These are phyloP conservation scores for Aix galericulata DNA, from an alignment of 2,113 vertebrate genomes.

Conservation along the genomic window DNA sequence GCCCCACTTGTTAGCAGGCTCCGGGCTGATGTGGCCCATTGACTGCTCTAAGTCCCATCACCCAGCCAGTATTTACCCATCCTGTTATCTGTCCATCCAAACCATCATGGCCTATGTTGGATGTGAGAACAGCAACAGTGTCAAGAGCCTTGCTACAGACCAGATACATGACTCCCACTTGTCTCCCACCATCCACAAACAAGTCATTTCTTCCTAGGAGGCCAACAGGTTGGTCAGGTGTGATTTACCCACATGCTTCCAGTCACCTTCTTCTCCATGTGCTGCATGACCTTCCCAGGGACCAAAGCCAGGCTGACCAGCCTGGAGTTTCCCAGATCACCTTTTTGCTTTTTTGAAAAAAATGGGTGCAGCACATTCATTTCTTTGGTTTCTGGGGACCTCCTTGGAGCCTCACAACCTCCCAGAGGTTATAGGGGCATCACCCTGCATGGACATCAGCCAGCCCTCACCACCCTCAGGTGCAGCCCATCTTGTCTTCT, in stretches of 20 bases:
- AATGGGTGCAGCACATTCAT: fast-evolving
- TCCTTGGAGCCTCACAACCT: background rate
- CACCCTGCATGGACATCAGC: fast-evolving
- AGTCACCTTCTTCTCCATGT: background rate
- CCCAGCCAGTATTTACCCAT: background rate
- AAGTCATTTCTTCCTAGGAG: background rate
- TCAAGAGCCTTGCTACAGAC: background rate
- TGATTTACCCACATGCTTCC: fast-evolving
- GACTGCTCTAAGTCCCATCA: no score
- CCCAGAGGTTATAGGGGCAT: background rate
- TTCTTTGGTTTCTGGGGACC: fast-evolving
- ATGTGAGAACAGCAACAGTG: background rate
- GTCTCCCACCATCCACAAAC: background rate
- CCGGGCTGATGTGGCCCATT: background rate
- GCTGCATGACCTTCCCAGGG: background rate
- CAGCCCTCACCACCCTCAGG: background rate
- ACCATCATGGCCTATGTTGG: fast-evolving
- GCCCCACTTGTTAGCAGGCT: background rate
- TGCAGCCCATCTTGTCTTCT: background rate
- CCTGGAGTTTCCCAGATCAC: background rate
- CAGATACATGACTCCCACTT: fast-evolving
- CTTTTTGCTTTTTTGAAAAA: background rate
- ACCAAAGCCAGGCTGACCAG: background rate
- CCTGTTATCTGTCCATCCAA: background rate
- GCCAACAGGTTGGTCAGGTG: no score